These are phyloP conservation scores for Limnephilus marmoratus DNA, from an alignment of 2,888 invertebrate species.

Conservation along the genomic window DNA sequence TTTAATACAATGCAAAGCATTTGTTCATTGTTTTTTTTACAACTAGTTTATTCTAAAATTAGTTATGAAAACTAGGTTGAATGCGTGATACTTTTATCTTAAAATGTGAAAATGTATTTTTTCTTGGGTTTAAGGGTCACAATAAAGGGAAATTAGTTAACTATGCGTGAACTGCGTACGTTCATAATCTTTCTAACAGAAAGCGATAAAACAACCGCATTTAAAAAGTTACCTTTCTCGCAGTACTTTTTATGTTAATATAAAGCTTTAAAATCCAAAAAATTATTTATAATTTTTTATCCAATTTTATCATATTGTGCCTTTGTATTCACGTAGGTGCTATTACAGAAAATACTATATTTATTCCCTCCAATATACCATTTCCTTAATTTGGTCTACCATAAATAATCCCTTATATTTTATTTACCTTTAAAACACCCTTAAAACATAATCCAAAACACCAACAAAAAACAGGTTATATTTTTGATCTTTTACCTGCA, in stretches of 20 bases:
- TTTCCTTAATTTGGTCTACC: not conserved
- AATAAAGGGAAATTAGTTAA: not conserved
- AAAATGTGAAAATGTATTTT: not conserved
- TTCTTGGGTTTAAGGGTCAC: not conserved
- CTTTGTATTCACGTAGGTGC: not conserved
- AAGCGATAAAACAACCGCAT: not conserved
- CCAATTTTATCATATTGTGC: not conserved
- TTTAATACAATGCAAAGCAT: not conserved
- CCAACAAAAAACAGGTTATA: not conserved
- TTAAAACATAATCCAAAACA: too few species aligned
- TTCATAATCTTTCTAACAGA: not conserved
- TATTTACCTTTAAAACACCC: not conserved
- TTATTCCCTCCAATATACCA: not conserved
- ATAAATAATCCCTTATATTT: not conserved
- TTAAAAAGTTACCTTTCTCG: not conserved
- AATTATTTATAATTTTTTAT: not conserved
- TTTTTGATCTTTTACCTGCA: not conserved
- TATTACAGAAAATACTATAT: not conserved
- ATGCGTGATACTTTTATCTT: not conserved
- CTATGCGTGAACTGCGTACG: not conserved
- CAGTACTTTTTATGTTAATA: not conserved
- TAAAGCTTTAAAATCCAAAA: not conserved
- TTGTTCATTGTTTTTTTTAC: not conserved
- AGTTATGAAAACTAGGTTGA: not conserved
- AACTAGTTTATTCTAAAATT: not conserved